Base-by-base conservation (phyloP, 92 coral and sea anemone genomes). In the Actinernus sp. region DNA sequence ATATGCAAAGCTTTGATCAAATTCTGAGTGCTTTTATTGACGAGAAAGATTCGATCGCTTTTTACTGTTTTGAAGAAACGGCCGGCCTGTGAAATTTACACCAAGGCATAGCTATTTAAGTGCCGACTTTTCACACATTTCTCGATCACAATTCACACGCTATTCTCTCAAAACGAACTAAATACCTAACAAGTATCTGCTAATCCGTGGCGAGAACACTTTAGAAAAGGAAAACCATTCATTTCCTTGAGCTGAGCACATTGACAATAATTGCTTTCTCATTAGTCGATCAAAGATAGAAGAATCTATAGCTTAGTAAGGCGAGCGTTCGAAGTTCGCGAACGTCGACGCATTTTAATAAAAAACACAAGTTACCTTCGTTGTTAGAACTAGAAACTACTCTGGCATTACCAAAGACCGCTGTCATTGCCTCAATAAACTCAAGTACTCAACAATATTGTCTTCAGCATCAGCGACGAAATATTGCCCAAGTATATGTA, bases 201-300 rank as follows among this genome's bases (percentile, higher is more conserved):
- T 60, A 60, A 60, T 39, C 67, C 67, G 26, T 19, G 18, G 17
- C 29, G 45, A 24, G 39, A 4, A 58, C 40, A 58, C 65, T 58
- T 60, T n/a, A 40, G 31, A 60, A 40, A 24, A 16, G 19, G 17
- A 24, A 7, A 60, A 12, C 52, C 12, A 41, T 60, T 13, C 12
- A 20, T 22, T 60, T 60, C 67, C 58, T 17, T 27, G 13, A 44
- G 67, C 67, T 31, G 32, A 56, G 32, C 11, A 25, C 63, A 33
- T 33, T 41, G 14, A n/a, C 3, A 56, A 56, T 56, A 56, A 56
- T 56, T 56, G 63, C 46, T 32, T n/a, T 14, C 63, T 56, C 63
- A 56, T 56, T 56, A 29, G 43, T 17, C 32, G 26, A 26, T 16
- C 32, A 51, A 51, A 26, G 31, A 51, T 25, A 26, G 33, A 36